Evolutionary conservation across 2,888 invertebrate species (phyloP).

Genomic region (Melieria picta): DNA sequence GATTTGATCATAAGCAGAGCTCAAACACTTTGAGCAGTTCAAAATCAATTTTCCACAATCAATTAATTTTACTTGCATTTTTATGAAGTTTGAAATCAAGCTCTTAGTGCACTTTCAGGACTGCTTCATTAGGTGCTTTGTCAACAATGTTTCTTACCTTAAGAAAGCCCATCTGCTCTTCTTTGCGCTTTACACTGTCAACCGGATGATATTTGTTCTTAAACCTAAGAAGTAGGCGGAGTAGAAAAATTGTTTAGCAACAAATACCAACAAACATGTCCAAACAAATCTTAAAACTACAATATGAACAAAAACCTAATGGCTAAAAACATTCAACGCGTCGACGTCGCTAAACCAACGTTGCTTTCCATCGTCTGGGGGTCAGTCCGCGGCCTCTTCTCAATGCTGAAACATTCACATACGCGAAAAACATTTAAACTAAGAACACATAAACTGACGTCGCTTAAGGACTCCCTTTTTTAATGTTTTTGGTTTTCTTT

Average conservation of each 20-base stretch:
- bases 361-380: neutral
- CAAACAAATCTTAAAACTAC: neutral
- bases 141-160: slow-evolving; percentile 70
- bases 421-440: no score
- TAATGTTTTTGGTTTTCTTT: neutral
- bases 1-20: no score
- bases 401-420: no score
- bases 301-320: neutral
- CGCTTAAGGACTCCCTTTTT: no score
- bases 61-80: no score
- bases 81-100: no score
- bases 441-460: no score
- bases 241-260: slow-evolving; percentile 1
- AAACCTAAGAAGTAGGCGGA: slow-evolving; percentile 78
- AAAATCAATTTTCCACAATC: no score
- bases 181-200: slow-evolving; percentile 89
- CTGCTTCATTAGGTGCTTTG: neutral
- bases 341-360: slow-evolving; percentile 3
- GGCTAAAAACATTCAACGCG: neutral
- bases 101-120: neutral
- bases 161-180: slow-evolving; percentile 83
- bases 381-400: no score
- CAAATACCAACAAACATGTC: neutral
- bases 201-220: slow-evolving; percentile 99
- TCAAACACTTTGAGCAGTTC: no score